These are phyloP conservation scores for Nyctibius grandis DNA, from an alignment of 2,797 vertebrate species.

Conservation along the genomic window DNA sequence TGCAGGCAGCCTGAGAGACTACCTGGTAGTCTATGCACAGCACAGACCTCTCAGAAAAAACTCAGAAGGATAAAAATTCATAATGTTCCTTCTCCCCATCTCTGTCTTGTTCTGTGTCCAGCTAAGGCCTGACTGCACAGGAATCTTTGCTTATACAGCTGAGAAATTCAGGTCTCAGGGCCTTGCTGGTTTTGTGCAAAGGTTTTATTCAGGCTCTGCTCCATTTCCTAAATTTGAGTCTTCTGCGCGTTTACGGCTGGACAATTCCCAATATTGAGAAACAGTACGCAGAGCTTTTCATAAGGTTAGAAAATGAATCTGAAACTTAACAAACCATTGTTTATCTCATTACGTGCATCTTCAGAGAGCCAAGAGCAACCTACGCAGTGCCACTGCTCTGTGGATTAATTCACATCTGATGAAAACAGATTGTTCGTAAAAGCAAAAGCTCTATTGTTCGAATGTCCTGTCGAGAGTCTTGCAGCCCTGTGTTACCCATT, in stretches of 20 bases:
- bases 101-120: neutral
- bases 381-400: neutral
- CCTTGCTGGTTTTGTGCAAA: neutral
- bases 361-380: conserved; percentile 6
- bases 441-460: neutral
- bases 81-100: neutral
- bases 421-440: neutral
- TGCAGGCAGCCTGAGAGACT: neutral
- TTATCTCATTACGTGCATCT: conserved; percentile 27
- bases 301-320: conserved; percentile 15
- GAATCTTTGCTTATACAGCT: neutral
- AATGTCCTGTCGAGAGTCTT: neutral
- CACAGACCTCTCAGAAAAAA: neutral
- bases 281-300: neutral
- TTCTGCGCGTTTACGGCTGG: neutral
- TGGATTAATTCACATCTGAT: neutral
- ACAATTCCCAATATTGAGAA: neutral
- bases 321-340: conserved; percentile 30
- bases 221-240: neutral
- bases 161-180: neutral
- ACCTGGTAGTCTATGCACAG: neutral
- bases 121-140: neutral
- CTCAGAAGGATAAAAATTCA: neutral
- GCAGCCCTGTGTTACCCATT: neutral
- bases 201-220: neutral